These are phyloP conservation scores for Python bivittatus DNA, from an alignment of 2,113 vertebrate genomes.

Conservation along the genomic window DNA sequence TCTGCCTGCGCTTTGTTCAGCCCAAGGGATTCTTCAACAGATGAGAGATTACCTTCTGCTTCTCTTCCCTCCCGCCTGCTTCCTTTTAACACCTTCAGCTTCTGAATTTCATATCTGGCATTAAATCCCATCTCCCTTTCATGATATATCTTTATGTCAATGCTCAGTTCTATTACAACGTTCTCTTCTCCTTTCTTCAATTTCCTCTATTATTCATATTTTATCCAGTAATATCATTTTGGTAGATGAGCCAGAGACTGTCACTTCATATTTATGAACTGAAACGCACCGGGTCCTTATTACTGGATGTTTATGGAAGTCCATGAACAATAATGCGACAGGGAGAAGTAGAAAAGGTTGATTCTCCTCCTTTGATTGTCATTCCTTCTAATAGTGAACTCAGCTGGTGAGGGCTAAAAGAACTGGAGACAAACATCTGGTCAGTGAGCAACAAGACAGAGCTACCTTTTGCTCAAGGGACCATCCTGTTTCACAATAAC, in stretches of 20 bases:
- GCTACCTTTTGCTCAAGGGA: background rate
- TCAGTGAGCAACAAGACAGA: background rate
- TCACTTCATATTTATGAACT: constrained; percentile 57
- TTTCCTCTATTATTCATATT: constrained; percentile 54
- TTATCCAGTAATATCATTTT: constrained; percentile 46
- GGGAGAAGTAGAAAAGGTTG: background rate
- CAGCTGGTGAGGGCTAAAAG: background rate
- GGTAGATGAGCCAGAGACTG: constrained; percentile 46
- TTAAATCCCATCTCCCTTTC: constrained; percentile 53
- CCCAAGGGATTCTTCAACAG: constrained; percentile 21
- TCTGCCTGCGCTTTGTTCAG: constrained; percentile 34
- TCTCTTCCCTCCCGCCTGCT: too few species aligned
- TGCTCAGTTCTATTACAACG: constrained; percentile 44
- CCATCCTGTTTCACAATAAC: too few species aligned
- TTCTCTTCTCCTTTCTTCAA: constrained; percentile 37
- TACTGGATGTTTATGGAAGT: constrained; percentile 51
- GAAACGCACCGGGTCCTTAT: constrained; percentile 32
- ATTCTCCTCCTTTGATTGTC: background rate
- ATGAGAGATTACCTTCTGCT: constrained; percentile 31
- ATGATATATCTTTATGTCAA: constrained; percentile 54
- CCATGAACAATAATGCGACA: constrained; percentile 39
- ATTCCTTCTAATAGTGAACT: background rate
- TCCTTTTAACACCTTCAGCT: constrained; percentile 37
- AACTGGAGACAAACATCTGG: background rate
- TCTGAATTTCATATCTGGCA: constrained; percentile 45